Evolutionary conservation across 2,888 invertebrate genomes (phyloP), one percentile per base, ranked within the genome.

Genomic region (Apamea sordens): DNA sequence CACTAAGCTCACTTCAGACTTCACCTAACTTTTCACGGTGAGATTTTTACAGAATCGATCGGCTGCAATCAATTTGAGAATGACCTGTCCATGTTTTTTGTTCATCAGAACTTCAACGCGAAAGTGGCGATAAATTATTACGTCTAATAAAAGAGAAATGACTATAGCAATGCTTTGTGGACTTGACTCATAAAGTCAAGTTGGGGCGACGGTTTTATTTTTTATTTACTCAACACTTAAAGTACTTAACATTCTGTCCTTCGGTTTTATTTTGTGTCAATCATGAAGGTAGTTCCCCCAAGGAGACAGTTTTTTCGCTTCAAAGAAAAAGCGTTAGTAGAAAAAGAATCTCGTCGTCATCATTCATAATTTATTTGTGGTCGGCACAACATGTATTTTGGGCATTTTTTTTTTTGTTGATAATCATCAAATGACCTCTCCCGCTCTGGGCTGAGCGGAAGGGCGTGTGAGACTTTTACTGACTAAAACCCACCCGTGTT

Each of bases 141-240:
- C 0, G 2, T 1, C 18, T 18, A 13, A 28, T 36, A 36, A 44
- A 67, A 18, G 36, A 18, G 11, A 50, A 74, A 36, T 67, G 68
- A 10, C 28, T n/a, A 47, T 5, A n/a, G 15, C 15, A 65, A 13
- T 44, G 13, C 18, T 32, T 13, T 61, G 56, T 79, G 28, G 3
- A 32, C 36, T 6, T 50, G 15, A 61, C 21, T 56, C 28, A 47
- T 61, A 36, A 71, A 80, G 41, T 71, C 15, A 59, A 61, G 41
- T 71, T 61, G 15, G 41, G 24, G 11, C 21, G 41, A 61, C n/a
- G 21, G 18, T 59, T 61, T 47, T 18, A 15, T 69, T 80, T 68
- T 59, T 80, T 59, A 56, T 77, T 69, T 47, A 50, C 24, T 28
- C 28, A 41, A 70, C 56, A 78, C 77, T 80, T 79, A 4, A 18